These are phyloP conservation scores for Troilus luridus DNA, from an alignment of 2,888 invertebrate genomes.

Conservation along the genomic window DNA sequence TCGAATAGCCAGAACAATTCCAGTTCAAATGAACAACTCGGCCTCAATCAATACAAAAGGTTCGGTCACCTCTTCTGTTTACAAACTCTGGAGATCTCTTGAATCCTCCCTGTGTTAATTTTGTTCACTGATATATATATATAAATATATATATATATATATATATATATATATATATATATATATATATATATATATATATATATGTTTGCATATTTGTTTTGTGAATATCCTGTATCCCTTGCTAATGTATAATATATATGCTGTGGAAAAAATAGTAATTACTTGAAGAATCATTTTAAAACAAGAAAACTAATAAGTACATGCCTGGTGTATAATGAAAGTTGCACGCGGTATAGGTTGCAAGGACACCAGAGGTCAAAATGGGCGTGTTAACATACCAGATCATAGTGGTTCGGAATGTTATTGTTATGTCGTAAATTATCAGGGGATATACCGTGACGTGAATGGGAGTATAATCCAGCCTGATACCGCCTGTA, in stretches of 20 bases:
- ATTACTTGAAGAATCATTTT: neutral
- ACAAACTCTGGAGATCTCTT: neutral
- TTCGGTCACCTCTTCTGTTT: neutral
- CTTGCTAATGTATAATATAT: too few relatives aligned
- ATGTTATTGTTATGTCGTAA: neutral
- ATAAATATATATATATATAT: neutral
- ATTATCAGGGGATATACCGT: neutral
- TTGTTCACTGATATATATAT: neutral
- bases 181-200: too few relatives aligned
- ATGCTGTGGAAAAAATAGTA: neutral
- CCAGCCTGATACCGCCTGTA: neutral
- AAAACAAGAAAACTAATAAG: neutral
- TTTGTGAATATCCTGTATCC: neutral
- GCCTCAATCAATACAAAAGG: neutral
- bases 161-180: too few relatives aligned
- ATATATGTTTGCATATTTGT: too few relatives aligned
- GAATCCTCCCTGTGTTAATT: neutral
- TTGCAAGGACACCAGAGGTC: neutral
- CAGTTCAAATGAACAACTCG: neutral
- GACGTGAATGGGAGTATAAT: conserved; percentile 23
- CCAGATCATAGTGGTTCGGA: neutral
- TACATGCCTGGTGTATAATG: neutral
- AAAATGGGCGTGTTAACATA: neutral
- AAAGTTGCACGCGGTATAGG: neutral
- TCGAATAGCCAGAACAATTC: neutral